Conservation (phyloP, 2,113 vertebrate genomes). For the Etia nguti region DNA sequence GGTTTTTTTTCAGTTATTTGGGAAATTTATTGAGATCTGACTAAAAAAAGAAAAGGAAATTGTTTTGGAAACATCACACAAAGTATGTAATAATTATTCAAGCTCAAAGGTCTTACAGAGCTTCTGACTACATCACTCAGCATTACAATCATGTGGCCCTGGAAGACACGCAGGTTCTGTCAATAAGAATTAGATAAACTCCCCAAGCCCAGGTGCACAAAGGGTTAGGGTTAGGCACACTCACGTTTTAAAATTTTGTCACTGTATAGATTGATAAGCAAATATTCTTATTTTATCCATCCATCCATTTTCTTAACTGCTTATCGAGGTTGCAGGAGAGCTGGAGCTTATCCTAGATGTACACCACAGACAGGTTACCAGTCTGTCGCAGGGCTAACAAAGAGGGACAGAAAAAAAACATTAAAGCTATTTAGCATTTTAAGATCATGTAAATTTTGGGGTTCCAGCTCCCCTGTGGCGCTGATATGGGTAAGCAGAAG, state of each 20-base stretch:
- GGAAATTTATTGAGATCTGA: background rate
- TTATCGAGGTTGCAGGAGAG: background rate
- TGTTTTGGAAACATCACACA: rapidly evolving
- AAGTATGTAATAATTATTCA: background rate
- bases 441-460: background rate
- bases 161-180: rapidly evolving
- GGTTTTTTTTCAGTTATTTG: background rate
- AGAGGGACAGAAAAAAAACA: background rate
- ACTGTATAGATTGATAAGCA: background rate
- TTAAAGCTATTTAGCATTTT: background rate
- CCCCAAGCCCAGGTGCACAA: background rate
- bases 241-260: rapidly evolving
- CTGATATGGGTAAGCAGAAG: background rate
- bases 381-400: background rate
- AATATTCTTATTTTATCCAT: background rate
- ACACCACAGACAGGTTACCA: background rate
- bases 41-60: background rate
- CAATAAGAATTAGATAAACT: background rate
- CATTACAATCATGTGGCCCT: background rate
- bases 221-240: too few species aligned
- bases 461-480: background rate
- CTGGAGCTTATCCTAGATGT: background rate
- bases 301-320: background rate
- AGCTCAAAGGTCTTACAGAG: background rate
- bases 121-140: background rate